Evolutionary conservation across 2,113 vertebrate species (phyloP), one percentile per base, ranked within the genome.

Genomic region (Porphyrio hochstetteri): DNA sequence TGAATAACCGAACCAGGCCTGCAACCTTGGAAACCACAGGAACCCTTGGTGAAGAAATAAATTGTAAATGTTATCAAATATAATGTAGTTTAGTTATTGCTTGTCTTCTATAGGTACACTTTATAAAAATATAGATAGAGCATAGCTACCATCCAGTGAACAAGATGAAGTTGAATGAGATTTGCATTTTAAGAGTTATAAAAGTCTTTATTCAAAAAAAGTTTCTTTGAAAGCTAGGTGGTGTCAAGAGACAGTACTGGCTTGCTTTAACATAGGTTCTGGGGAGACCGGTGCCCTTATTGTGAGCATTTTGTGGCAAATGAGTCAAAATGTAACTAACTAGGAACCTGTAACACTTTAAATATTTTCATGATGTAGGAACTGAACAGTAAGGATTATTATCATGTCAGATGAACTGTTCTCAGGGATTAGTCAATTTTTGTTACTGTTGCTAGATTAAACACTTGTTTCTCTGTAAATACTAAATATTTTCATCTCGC

Each of bases 401-500:
- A n/a, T 57, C 10, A 4, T 44, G 64, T 86, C 21, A 65, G 20
- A 50, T 74, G 21, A 10, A 27, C n/a, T 64, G 52, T 38, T 52
- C 17, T 18, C 42, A 12, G 9, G 27, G 33, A 76, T 20, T 60
- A 12, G 2, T 75, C 88, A 1, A 2, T 18, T 85, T 70, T 82
- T 79, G 13, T 68, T 92, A 38, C 31, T 44, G 21, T 11, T 69
- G 24, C 13, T 69, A 42, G 13, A 18, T 83, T 90, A 70, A 85
- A 38, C 2, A 5, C 28, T 60, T 81, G 8, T 79, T 27, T 70
- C 2, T 38, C 16, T 89, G 65, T 92, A 92, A 96, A 93, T 60
- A 90, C 55, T 33, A 60, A 63, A 90, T 92, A 17, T 86, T 94
- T 90, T 88, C 24, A 24, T n/a, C 55, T 90, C 15, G 18, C 69